phyloP scores from a whole-genome alignment of 2,888 invertebrate species.

The Macrophya annulata region DNA sequence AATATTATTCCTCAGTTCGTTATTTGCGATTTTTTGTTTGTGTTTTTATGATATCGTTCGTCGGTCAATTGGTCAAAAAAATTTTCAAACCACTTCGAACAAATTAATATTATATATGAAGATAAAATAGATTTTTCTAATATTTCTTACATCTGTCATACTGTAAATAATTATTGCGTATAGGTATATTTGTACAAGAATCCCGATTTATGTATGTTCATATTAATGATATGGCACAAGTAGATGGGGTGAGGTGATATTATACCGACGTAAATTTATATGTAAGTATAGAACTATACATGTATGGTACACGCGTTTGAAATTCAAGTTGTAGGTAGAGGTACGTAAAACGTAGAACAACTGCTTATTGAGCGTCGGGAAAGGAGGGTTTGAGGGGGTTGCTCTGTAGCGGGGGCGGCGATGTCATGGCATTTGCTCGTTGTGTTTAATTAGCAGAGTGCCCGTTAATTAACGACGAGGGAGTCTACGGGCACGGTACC shows the following conservation, averaged over 20 bases:
- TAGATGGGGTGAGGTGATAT: not conserved
- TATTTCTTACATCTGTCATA: no score
- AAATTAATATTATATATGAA: no score
- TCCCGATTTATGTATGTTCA: not conserved
- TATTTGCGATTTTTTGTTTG: not conserved
- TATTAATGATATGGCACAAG: no score
- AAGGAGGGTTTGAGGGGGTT: no score
- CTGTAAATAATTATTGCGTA: not conserved
- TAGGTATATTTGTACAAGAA: not conserved
- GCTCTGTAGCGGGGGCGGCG: constrained; percentile 11
- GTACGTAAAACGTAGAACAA: constrained; percentile 27
- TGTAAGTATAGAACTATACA: not conserved
- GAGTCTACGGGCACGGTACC: constrained; percentile 18
- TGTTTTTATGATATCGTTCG: not conserved
- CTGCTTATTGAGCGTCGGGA: constrained; percentile 42
- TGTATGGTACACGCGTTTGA: not conserved
- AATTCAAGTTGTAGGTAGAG: not conserved
- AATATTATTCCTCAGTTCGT: not conserved
- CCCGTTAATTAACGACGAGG: constrained; percentile 51
- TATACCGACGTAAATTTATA: not conserved
- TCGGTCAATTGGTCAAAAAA: no score
- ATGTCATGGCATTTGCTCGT: constrained; percentile 53
- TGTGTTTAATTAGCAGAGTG: constrained; percentile 53
- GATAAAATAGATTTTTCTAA: no score
- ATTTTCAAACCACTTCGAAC: no score